These are phyloP conservation scores for Macrosoma leucophasiata DNA, from an alignment of 2,888 invertebrate species.

Conservation along the genomic window DNA sequence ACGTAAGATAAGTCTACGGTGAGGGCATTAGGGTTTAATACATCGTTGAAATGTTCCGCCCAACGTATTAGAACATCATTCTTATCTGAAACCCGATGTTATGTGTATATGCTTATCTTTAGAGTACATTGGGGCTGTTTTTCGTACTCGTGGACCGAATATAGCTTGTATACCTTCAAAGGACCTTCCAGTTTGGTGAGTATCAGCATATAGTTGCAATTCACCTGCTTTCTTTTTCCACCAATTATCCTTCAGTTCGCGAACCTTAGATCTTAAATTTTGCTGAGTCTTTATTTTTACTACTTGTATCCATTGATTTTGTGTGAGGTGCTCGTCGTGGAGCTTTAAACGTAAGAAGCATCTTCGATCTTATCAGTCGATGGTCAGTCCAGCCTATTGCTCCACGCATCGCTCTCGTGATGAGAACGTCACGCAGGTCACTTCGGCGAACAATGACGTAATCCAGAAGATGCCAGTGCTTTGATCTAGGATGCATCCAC, in stretches of 20 bases:
- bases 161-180: slow-evolving; percentile 13
- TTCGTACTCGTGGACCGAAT: slow-evolving; percentile 15
- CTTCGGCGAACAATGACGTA: slow-evolving; percentile 2
- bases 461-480: slow-evolving; percentile 2
- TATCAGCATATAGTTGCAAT: slow-evolving; percentile 15
- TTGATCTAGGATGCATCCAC: slow-evolving; percentile 5
- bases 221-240: slow-evolving; percentile 17
- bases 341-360: slow-evolving; percentile 7
- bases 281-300: too few relatives aligned
- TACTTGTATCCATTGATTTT: too few relatives aligned
- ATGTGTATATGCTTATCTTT: too few relatives aligned
- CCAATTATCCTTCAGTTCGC: slow-evolving; percentile 19
- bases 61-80: too few relatives aligned
- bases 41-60: too few relatives aligned
- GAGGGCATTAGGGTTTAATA: too few relatives aligned
- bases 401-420: slow-evolving; percentile 4
- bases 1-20: too few relatives aligned
- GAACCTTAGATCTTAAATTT: slow-evolving; percentile 7
- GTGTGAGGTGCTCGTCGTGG: slow-evolving; percentile 13
- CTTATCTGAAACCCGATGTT: too few relatives aligned
- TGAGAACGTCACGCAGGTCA: neutral
- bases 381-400: slow-evolving; percentile 18
- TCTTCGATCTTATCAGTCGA: slow-evolving; percentile 18
- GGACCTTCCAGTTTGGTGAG: slow-evolving; percentile 10
- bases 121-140: slow-evolving; percentile 13